Evolutionary conservation across 2,888 invertebrate genomes (phyloP).

Genomic region (Tipula lateralis): DNA sequence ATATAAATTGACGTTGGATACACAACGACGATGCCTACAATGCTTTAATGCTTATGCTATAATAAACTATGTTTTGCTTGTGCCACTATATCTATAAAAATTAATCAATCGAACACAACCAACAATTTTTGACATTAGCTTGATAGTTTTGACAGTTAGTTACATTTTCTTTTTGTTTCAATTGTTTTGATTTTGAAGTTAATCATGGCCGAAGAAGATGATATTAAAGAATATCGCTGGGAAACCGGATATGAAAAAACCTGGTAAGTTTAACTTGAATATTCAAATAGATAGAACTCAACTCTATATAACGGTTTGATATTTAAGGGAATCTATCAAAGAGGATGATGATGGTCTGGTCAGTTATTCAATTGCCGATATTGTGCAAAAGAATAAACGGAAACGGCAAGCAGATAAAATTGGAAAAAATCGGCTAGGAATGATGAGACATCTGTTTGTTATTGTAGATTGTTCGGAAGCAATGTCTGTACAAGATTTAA

Average conservation of each 20-base stretch:
- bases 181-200: neutral
- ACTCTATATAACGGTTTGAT: slow-evolving; percentile 28
- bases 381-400: slow-evolving; percentile 83
- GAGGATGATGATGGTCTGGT: slow-evolving; percentile 93
- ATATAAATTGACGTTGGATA: slow-evolving; percentile 26
- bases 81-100: too few species aligned
- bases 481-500: slow-evolving; percentile 92
- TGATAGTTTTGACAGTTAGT: too few species aligned
- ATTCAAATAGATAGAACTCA: neutral
- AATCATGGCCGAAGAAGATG: slow-evolving; percentile 61
- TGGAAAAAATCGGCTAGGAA: slow-evolving; percentile 82
- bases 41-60: neutral
- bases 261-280: slow-evolving; percentile 57
- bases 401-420: slow-evolving; percentile 67
- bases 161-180: neutral
- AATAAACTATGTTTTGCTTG: neutral
- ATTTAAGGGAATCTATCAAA: slow-evolving; percentile 82
- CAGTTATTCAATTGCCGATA: slow-evolving; percentile 84
- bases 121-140: too few species aligned
- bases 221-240: slow-evolving; percentile 88
- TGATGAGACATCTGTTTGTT: slow-evolving; percentile 95
- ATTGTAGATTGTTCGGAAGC: slow-evolving; percentile 90
- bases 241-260: slow-evolving; percentile 94
- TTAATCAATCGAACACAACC: neutral
- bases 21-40: too few species aligned